These are phyloP conservation scores for Martes flavigula DNA, from an alignment of 2,797 vertebrate genomes.

Conservation along the genomic window DNA sequence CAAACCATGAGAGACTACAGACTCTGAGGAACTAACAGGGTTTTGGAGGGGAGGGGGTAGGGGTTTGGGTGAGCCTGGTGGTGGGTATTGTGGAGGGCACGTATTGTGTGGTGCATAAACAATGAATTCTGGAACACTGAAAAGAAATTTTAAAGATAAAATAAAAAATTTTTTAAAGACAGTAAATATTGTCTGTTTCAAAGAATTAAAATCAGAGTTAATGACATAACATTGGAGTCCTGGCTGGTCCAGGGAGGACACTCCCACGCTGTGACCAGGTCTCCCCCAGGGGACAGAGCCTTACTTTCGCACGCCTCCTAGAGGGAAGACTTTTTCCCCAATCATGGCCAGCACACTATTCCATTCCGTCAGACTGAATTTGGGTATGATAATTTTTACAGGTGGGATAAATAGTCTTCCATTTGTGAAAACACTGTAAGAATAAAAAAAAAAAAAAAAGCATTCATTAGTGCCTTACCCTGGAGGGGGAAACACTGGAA, in stretches of 20 bases:
- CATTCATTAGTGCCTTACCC: background rate
- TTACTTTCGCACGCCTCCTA: slow-evolving; percentile 85
- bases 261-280: background rate
- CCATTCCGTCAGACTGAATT: slow-evolving; percentile 85
- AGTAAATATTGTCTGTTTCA: background rate
- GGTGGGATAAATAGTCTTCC: slow-evolving; percentile 83
- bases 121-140: too few relatives aligned
- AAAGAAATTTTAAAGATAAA: background rate
- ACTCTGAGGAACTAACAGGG: too few relatives aligned
- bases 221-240: too few relatives aligned
- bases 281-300: background rate
- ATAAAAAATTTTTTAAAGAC: background rate
- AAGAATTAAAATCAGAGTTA: background rate
- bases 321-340: slow-evolving; percentile 85
- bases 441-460: background rate
- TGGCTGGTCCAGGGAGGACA: background rate
- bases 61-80: too few relatives aligned
- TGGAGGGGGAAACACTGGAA: background rate
- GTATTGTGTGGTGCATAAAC: too few relatives aligned
- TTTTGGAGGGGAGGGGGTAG: too few relatives aligned
- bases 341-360: slow-evolving; percentile 84
- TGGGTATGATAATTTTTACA: slow-evolving; percentile 84
- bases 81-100: too few relatives aligned
- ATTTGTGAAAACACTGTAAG: slow-evolving; percentile 86
- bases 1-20: too few relatives aligned